Evolutionary conservation across 2,113 vertebrate genomes (phyloP), one percentile per base, ranked within the genome.

Genomic region (Gnathonemus longibarbis): DNA sequence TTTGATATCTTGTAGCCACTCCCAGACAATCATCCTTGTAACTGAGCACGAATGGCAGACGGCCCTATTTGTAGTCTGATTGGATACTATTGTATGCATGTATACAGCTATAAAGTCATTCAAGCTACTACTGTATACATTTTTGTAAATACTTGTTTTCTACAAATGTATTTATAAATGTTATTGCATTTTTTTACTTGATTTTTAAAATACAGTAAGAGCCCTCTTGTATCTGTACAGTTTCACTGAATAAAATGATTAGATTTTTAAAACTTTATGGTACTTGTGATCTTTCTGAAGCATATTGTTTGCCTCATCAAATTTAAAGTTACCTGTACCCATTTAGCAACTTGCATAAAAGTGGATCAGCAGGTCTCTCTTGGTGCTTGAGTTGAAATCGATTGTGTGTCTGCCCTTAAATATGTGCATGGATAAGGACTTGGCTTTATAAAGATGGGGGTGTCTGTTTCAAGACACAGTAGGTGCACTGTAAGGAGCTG

Each of bases 191-290:
- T 97, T 97, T 97, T 96, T 96, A 97, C 96, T 96, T 97, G 95
- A 93, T 92, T 93, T 93, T 92, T 62, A 84, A 84, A 84, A 84
- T 84, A 84, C 95, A 95, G 94, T 95, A 95, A 93, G 94, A 97
- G 93, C 94, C 93, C 95, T 94, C 91, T 92, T 93, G 96, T 94
- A 90, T 91, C 90, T 97, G 96, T 97, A 97, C 96, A 97, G 96
- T 95, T 91, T 96, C 96, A 96, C 96, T 94, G 95, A 97, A 97
- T 97, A 97, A 97, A 97, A 96, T 93, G 92, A 95, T 96, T 97
- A 93, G 92, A 92, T 93, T 93, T 93, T 91, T 93, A 91, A 92
- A 48, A 31, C 31, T n/a, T 62, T 42, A 80, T n/a, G 46, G 83
- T 48, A 84, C 53, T 70, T 85, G 74, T 88, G 52, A 50, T 88